These are phyloP conservation scores for Sitodiplosis mosellana DNA, from an alignment of 1,140 invertebrate genomes.

Conservation along the genomic window DNA sequence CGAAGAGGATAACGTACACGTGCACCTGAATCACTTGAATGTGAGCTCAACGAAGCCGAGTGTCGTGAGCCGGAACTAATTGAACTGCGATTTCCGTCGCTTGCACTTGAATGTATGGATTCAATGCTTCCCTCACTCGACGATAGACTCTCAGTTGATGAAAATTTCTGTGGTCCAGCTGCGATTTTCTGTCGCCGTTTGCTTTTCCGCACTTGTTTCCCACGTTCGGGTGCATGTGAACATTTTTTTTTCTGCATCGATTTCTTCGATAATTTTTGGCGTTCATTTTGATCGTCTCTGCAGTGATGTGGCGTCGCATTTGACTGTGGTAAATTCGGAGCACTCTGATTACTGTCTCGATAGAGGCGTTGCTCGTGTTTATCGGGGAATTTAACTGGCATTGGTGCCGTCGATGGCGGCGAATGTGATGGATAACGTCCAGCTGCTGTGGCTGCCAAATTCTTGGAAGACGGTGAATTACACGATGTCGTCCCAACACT, in stretches of 20 bases:
- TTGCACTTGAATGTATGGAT: conserved; percentile 60
- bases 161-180: conserved; percentile 39
- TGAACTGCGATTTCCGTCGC: conserved; percentile 61
- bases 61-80: conserved; percentile 60
- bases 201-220: conserved; percentile 3
- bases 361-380: conserved; percentile 44
- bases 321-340: conserved; percentile 49
- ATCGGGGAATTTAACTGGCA: conserved; percentile 54
- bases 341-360: conserved; percentile 54
- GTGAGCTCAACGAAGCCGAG: conserved; percentile 60
- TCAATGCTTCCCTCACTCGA: conserved; percentile 71
- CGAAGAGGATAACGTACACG: conserved; percentile 36
- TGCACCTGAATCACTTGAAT: conserved; percentile 57
- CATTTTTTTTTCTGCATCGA: neutral
- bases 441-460: conserved; percentile 2
- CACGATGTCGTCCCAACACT: no score
- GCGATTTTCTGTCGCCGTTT: conserved; percentile 33
- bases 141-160: conserved; percentile 69
- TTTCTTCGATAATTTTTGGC: neutral
- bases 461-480: neutral
- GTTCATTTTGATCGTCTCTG: neutral
- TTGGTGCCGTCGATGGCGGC: conserved; percentile 57
- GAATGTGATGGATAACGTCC: conserved; percentile 42
- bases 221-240: neutral
- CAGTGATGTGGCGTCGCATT: conserved; percentile 24